Evolutionary conservation across 92 coral and sea anemone genomes (phyloP).

Genomic region (Parazoanthus swiftii): DNA sequence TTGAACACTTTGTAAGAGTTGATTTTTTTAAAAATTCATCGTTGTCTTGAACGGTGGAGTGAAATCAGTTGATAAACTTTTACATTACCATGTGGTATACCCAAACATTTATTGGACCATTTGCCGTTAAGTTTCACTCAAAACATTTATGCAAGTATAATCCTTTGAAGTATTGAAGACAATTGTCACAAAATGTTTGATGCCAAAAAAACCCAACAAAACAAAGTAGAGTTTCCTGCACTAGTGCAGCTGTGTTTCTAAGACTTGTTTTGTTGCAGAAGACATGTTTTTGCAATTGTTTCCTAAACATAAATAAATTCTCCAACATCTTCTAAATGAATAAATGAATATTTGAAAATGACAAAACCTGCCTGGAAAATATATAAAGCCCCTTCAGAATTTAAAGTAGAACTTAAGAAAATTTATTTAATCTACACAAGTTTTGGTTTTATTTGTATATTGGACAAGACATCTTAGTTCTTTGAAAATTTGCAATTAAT

Average conservation of each 20-base stretch:
- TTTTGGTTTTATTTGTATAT: background rate
- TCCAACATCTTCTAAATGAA: background rate
- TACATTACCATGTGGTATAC: too few species aligned
- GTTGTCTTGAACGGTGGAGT: background rate
- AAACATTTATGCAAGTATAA: too few species aligned
- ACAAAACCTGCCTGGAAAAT: background rate
- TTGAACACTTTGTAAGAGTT: background rate
- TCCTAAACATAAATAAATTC: background rate
- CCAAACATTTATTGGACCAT: too few species aligned
- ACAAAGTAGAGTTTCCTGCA: background rate
- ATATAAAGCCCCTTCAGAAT: background rate
- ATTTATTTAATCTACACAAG: too few species aligned
- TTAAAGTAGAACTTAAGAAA: background rate
- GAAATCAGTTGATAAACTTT: background rate
- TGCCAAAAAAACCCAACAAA: background rate
- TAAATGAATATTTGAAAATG: background rate
- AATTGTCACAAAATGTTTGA: background rate
- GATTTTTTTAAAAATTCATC: too few species aligned
- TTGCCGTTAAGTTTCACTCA: too few species aligned
- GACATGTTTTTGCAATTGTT: slow-evolving; percentile 8
- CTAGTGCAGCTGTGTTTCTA: background rate
- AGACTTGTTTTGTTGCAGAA: background rate
- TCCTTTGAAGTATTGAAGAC: background rate
- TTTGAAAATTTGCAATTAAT: background rate
- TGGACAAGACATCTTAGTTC: background rate